Base-by-base conservation (phyloP, 2,113 vertebrate species). In the Macaca mulatta region DNA sequence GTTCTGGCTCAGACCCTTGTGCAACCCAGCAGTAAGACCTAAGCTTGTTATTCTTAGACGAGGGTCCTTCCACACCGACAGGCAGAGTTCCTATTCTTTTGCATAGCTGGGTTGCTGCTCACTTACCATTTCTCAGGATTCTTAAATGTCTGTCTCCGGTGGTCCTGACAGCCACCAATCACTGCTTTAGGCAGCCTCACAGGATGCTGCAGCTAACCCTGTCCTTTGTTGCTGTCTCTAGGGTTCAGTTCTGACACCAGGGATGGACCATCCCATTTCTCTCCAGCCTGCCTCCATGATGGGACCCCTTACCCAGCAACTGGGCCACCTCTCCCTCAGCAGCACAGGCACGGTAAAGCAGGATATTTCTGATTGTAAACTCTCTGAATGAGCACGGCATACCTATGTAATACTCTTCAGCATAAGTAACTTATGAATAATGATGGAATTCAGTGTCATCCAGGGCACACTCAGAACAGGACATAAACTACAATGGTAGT, bases 241-340 rank as follows among this genome's bases (percentile, higher is more conserved):
- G 99, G 99, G 99, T 90, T 98, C 99, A 6, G 98, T 99, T 89
- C 98, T 99, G 97, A 99, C 99, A 0, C 99, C 99, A 61, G 99
- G 99, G n/a, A 98, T 99, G 99, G 99, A 99, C 93, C 99, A 99
- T 98, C 98, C 99, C 94, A 99, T 99, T 98, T 99, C 99, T 97
- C 99, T 99, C 89, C 99, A 99, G 98, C 99, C 99, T 30, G 98
- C 99, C 95, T 99, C 99, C 20, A 98, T 99, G 99, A 99, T 99
- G 97, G 99, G 99, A 72, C 99, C 99, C 86, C 98, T 99, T 52
- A 98, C 99, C 25, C 99, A 99, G 98, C 99, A 99, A 97, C 98
- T 99, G 98, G 99, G 99, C 82, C 99, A 99, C 98, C 99, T 99
- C 90, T 99, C 99, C 13, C 98, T 99, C 98, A 98, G 99, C 96